Conservation (phyloP, 2,888 invertebrate genomes). For the Brachyptera putata region DNA sequence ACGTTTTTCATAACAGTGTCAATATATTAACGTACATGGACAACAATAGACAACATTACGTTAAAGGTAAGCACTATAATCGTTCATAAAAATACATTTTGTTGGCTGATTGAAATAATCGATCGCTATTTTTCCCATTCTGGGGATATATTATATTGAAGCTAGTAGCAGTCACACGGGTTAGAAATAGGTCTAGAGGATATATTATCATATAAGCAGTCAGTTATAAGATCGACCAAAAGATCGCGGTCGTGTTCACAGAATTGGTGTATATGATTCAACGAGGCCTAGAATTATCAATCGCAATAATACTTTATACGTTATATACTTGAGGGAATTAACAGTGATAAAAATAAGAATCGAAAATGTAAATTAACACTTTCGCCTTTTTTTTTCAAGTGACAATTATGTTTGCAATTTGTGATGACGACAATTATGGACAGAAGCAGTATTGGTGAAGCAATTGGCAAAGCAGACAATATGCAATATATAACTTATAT, state of each 20-base stretch:
- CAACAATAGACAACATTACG: no score
- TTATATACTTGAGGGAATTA: not conserved
- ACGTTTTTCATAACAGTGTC: no score
- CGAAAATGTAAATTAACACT: no score
- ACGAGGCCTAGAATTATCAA: slow-evolving; percentile 17
- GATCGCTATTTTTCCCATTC: no score
- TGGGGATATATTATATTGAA: no score
- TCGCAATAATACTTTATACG: no score
- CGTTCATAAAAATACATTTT: no score
- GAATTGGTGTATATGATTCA: slow-evolving; percentile 10
- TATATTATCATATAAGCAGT: not conserved
- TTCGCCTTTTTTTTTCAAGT: not conserved
- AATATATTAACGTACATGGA: no score
- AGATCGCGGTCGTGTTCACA: not conserved
- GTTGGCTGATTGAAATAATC: no score
- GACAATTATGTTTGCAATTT: not conserved
- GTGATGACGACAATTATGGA: slow-evolving; percentile 50
- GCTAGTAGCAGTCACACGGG: not conserved
- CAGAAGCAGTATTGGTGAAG: slow-evolving; percentile 39
- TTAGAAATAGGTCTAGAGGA: not conserved
- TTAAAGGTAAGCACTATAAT: no score
- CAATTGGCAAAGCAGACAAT: not conserved
- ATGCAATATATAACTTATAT: no score
- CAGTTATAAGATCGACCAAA: no score
- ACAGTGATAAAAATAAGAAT: not conserved